Evolutionary conservation across 2,888 invertebrate species (phyloP).

Genomic region (Altica lythri): DNA sequence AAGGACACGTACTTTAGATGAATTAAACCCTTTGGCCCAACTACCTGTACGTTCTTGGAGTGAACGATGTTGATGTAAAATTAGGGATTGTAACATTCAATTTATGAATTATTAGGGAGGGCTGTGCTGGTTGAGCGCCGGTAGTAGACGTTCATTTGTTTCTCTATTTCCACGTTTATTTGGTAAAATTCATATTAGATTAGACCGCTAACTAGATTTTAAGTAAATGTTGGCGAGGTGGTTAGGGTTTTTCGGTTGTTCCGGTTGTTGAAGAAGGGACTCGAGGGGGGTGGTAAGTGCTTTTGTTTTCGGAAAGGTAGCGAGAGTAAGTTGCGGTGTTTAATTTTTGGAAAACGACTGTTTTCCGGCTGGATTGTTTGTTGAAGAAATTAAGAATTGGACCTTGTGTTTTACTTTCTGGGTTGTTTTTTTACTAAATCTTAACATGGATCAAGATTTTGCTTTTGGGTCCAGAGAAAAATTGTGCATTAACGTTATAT

Average conservation of each 20-base stretch:
- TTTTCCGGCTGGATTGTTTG: conserved; percentile 1
- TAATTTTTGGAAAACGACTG: conserved; percentile 2
- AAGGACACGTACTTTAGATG: too few relatives aligned
- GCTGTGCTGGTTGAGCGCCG: conserved; percentile 40
- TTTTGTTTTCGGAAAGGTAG: conserved; percentile 24
- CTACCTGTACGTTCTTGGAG: conserved; percentile 45
- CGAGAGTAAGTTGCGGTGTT: conserved; percentile 7
- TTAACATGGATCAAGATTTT: too few relatives aligned
- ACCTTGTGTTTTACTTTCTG: background rate
- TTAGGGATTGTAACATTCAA: conserved; percentile 59
- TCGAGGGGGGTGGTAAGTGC: conserved; percentile 16
- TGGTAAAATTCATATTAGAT: conserved; percentile 56
- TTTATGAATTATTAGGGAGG: conserved; percentile 58
- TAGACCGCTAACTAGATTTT: conserved; percentile 50
- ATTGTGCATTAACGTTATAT: too few relatives aligned
- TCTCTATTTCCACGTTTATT: conserved; percentile 45
- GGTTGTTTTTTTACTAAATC: too few relatives aligned
- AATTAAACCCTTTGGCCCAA: conserved; percentile 1
- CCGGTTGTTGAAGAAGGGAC: conserved; percentile 28
- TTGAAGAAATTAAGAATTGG: conserved; percentile 6
- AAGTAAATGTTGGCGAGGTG: conserved; percentile 42
- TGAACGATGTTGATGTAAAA: conserved; percentile 53
- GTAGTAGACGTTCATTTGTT: conserved; percentile 40
- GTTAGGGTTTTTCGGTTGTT: conserved; percentile 35
- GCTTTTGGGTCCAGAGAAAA: too few relatives aligned